Base-by-base conservation (phyloP, 1,140 invertebrate species). In the Dufourea novaeangliae region DNA sequence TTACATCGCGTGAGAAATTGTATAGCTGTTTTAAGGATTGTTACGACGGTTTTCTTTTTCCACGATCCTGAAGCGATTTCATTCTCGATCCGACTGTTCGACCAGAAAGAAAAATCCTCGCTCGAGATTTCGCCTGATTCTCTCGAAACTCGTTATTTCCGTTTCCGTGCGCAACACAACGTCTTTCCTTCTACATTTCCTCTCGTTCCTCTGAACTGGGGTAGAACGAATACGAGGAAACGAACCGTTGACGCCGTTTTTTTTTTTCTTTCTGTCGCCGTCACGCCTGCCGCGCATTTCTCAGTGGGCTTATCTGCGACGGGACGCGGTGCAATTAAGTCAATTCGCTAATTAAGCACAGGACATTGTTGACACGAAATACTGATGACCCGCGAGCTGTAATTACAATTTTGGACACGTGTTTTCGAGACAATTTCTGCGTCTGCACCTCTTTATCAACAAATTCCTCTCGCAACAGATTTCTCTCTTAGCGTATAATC, bases 241-340 rank as follows among this genome's bases (percentile, higher is more conserved):
- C 84, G 84, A 80, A 83, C 77, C 80, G 83, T 85, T 80, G 59
- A 83, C 64, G 80, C 72, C 68, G 78, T 85, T 86, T 75, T 70
- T 84, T 80, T 68, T 84, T 85, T 78, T n/a, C n/a, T n/a, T 64
- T 29, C 69, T 82, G 64, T 80, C 59, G 61, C 32, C 84, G 83
- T 86, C 70, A 86, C 76, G 83, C 83, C 70, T 61, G 80, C 29
- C 52, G 67, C 39, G 50, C 50, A 70, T 57, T 72, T 80, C 83
- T 78, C 25, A 56, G 66, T 17, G 41, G 37, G 34, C 66, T 75
- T 57, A 44, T 84, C 56, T 66, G 61, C 66, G 44, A 7, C 27
- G 44, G 17, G 62, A 72, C 66, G 71, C 75, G 56, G 14, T 6
- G 61, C 56, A 84, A 86, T 84, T 84, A 78, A 84, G 76, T 41